A percentile compares a stretch with the other conserved stretches of the same genome.
Conservation (phyloP, 1,140 invertebrate genomes). For the Kradibia gibbosae region DNA sequence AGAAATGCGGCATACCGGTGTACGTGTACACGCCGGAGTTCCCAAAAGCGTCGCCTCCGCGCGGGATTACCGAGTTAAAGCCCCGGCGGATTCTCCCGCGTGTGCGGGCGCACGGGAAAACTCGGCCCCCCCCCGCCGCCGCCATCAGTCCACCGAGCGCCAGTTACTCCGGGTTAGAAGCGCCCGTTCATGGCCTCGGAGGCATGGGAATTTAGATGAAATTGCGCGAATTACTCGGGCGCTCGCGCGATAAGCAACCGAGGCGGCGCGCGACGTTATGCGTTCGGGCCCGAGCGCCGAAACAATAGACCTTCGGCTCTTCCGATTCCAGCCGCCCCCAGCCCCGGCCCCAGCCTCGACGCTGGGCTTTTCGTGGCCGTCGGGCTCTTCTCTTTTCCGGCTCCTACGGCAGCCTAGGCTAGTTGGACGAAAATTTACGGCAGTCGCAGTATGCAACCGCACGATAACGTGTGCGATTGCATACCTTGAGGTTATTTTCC, state of each 20-base stretch:
- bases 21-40: slow-evolving; percentile 6
- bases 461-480: neutral
- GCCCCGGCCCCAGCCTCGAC: too few species aligned
- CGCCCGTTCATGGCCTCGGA: too few species aligned
- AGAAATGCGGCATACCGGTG: slow-evolving; percentile 50
- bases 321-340: slow-evolving; percentile 25
- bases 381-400: too few species aligned
- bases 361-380: too few species aligned
- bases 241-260: slow-evolving; percentile 49
- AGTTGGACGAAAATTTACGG: slow-evolving; percentile 6
- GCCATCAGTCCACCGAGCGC: neutral
- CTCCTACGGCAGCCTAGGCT: too few species aligned
- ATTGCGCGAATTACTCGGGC: slow-evolving; percentile 71
- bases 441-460: neutral
- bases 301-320: slow-evolving; percentile 40
- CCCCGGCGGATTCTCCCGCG: slow-evolving; percentile 33
- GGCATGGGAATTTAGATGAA: slow-evolving; percentile 74
- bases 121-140: slow-evolving; percentile 57
- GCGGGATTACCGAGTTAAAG: slow-evolving; percentile 31
- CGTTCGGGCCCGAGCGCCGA: slow-evolving; percentile 3
- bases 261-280: slow-evolving; percentile 5
- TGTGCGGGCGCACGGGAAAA: slow-evolving; percentile 52
- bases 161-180: slow-evolving; percentile 1
- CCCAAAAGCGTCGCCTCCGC: slow-evolving; percentile 27
- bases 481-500: neutral